Percentiles rank a stretch among this genome's conserved stretches.
Conservation (phyloP, 2,113 vertebrate genomes). For the Tachysurus vachellii region DNA sequence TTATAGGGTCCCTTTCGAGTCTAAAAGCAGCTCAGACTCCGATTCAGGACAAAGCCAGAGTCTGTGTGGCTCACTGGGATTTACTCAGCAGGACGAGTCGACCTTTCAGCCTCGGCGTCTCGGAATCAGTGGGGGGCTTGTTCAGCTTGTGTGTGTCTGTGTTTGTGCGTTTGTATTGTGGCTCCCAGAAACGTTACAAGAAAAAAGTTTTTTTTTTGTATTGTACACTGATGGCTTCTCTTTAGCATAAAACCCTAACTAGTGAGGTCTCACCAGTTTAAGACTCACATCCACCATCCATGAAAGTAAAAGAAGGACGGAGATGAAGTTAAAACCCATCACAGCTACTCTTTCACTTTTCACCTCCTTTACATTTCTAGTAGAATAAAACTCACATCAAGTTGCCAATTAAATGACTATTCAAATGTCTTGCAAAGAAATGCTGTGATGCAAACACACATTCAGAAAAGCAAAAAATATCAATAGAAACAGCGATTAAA, state of each 20-base stretch:
- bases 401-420: neutral
- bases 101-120: conserved; percentile 10
- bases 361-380: neutral
- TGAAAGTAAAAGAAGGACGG: neutral
- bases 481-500: neutral
- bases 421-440: neutral
- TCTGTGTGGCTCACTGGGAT: neutral
- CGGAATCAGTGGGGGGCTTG: neutral
- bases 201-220: too few relatives aligned
- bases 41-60: neutral
- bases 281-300: neutral
- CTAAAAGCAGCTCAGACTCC: neutral
- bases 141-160: neutral
- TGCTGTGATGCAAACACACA: neutral
- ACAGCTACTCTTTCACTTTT: neutral
- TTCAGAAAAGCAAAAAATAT: neutral
- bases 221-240: neutral
- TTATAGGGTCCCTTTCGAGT: neutral
- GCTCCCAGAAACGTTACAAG: neutral
- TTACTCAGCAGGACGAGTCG: conserved; percentile 16
- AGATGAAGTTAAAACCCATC: neutral
- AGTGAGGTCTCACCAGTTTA: neutral
- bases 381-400: too few relatives aligned
- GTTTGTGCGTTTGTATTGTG: conserved; percentile 3
- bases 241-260: neutral